These are phyloP conservation scores for Hippocampus mohnikei DNA, from an alignment of 2,113 vertebrate genomes.

Conservation along the genomic window DNA sequence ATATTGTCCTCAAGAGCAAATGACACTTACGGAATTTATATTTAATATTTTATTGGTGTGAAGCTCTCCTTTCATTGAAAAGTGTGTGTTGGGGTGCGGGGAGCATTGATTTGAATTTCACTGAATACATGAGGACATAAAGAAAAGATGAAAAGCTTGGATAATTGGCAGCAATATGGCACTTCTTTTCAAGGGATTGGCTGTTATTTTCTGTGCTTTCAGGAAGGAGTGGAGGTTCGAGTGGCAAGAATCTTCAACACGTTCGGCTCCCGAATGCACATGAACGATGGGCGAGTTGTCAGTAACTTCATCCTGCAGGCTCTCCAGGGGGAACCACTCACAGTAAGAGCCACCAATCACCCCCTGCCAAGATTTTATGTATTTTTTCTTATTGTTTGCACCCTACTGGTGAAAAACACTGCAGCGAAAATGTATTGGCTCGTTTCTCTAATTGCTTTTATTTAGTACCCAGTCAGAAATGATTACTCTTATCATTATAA, in stretches of 20 bases:
- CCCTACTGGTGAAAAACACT: neutral
- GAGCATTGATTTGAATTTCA: neutral
- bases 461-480: too few species aligned
- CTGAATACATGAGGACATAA: neutral
- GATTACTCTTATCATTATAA: too few species aligned
- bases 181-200: neutral
- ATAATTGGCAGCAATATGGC: neutral
- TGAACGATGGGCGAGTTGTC: constrained; percentile 98
- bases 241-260: constrained; percentile 99
- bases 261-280: constrained; percentile 97
- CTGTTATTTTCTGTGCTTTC: constrained; percentile 23
- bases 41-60: neutral
- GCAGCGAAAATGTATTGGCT: too few species aligned
- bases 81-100: too few species aligned
- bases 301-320: constrained; percentile 99
- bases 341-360: constrained; percentile 71
- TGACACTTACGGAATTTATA: constrained; percentile 2
- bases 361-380: neutral
- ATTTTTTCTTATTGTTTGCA: neutral
- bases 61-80: neutral
- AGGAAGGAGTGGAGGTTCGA: constrained; percentile 97
- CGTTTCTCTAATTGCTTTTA: too few species aligned
- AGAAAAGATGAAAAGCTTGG: neutral
- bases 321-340: constrained; percentile 92
- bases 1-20: neutral